Conservation (phyloP, 2,797 vertebrate genomes). For the Cephalopachus bancanus region DNA sequence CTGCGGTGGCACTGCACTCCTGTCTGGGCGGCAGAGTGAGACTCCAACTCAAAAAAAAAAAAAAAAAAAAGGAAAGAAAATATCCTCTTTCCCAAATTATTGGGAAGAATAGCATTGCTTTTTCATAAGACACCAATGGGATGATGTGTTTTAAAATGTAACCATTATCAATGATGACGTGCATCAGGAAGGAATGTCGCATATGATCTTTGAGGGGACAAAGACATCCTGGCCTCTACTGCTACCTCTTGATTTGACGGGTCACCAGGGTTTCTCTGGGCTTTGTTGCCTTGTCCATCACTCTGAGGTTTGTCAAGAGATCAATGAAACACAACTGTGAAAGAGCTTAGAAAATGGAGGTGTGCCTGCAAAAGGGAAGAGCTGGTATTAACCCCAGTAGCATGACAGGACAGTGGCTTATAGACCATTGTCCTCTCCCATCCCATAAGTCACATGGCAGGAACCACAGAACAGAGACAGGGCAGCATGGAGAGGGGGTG, state of each 20-base stretch:
- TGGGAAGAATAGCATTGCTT: not conserved
- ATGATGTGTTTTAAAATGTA: not conserved
- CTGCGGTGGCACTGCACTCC: no score
- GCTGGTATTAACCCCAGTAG: not conserved
- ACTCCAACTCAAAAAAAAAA: no score
- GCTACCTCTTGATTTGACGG: not conserved
- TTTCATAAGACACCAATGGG: not conserved
- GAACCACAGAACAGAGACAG: not conserved
- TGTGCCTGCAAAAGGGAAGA: not conserved
- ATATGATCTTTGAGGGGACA: not conserved
- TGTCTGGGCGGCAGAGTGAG: no score
- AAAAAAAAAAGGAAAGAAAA: not conserved
- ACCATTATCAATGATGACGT: no score
- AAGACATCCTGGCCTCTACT: not conserved
- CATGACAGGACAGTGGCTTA: not conserved
- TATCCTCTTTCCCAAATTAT: accelerated
- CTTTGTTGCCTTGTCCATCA: not conserved
- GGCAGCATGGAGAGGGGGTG: not conserved
- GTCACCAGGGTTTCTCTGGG: not conserved
- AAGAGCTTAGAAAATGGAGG: not conserved
- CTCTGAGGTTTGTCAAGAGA: not conserved
- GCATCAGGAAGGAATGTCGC: not conserved
- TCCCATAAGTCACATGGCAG: no score
- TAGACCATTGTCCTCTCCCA: not conserved
- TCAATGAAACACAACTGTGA: not conserved